Base-by-base conservation (phyloP, 1,140 invertebrate genomes). In the Chionoecetes opilio region DNA sequence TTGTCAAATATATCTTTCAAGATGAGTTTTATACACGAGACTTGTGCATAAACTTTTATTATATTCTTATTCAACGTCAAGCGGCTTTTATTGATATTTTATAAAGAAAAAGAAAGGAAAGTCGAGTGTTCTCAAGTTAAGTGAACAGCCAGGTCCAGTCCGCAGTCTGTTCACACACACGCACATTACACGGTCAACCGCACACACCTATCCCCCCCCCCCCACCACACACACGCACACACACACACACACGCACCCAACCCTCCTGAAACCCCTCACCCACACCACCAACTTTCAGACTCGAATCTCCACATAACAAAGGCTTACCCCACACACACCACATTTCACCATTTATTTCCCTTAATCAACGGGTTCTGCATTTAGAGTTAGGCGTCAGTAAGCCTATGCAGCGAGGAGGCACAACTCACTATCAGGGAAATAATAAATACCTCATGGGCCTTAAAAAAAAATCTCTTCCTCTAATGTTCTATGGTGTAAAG, bases 261-360 rank as follows among this genome's bases (percentile, higher is more conserved):
- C n/a, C n/a, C n/a, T n/a, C n/a, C n/a, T n/a, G n/a, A n/a, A n/a
- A n/a, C n/a, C n/a, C n/a, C n/a, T n/a, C n/a, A n/a, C n/a, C n/a
- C n/a, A n/a, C n/a, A n/a, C 46, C 46, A 53, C 46, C 46, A 53
- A 53, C 46, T 53, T 53, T 53, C 46, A 9, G 46, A 53, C 46
- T 53, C 46, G n/a, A 75, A 75, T 75, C 63, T 75, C 63, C 63
- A n/a, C 63, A 75, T 75, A n/a, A 75, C 63, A 75, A 75, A n/a
- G n/a, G 63, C 63, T 75, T 75, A 75, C 63, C 6, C 63, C 63
- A 5, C 63, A 21, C 63, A 75, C 63, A n/a, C 63, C 63, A n/a
- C 63, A n/a, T n/a, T 75, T 26, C 21, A n/a, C 21, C n/a, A 75
- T 75, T 75, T 75, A 75, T 75, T 75, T n/a, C n/a, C 63, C n/a